Evolutionary conservation across 2,888 invertebrate genomes (phyloP).

Genomic region (Koerneria pararmatus): DNA sequence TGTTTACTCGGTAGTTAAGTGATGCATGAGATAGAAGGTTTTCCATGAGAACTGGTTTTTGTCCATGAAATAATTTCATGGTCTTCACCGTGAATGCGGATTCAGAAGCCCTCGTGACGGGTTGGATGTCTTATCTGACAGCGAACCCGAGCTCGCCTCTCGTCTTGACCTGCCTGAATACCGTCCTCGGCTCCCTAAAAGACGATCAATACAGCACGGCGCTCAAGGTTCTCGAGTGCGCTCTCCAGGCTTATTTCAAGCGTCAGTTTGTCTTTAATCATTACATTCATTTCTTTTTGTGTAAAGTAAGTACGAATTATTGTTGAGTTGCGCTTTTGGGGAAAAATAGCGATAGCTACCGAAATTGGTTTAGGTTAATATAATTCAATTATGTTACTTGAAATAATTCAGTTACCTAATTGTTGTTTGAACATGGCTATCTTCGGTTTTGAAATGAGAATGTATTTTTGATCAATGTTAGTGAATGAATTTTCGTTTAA

Average conservation of each 20-base stretch:
- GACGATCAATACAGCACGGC: slow-evolving; percentile 40
- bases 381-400: no score
- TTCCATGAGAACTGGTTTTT: no score
- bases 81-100: neutral
- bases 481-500: no score
- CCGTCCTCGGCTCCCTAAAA: slow-evolving; percentile 36
- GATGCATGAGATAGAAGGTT: no score
- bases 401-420: no score
- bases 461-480: no score
- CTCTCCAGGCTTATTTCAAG: slow-evolving; percentile 45
- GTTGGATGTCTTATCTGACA: slow-evolving; percentile 33
- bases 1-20: no score
- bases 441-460: no score
- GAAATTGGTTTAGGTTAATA: no score
- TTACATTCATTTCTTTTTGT: neutral
- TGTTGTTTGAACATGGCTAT: no score
- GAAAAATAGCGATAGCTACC: no score
- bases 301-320: neutral
- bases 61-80: neutral
- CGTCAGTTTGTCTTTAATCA: slow-evolving; percentile 30
- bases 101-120: slow-evolving; percentile 36
- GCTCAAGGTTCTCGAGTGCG: slow-evolving; percentile 44
- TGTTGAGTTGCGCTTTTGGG: no score
- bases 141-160: slow-evolving; percentile 35
- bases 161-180: slow-evolving; percentile 33